A percentile compares a stretch with the other conserved stretches of the same genome.
These are phyloP conservation scores for Vesta saturnalis DNA, from an alignment of 2,888 invertebrate genomes.

Conservation along the genomic window DNA sequence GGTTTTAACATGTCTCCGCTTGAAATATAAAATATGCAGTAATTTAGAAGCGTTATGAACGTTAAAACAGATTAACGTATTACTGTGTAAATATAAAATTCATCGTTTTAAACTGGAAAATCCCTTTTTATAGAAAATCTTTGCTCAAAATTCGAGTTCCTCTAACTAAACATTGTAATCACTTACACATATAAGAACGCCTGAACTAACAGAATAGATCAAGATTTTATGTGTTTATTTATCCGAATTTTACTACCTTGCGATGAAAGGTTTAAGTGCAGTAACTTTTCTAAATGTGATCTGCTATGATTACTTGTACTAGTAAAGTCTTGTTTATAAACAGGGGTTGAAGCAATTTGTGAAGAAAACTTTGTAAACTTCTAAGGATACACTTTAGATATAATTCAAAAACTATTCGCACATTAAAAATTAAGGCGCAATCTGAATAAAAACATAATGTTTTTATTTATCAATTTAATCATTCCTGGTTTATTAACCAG, in stretches of 20 bases:
- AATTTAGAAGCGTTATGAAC: constrained; percentile 14
- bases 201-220: constrained; percentile 52
- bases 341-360: background rate
- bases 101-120: background rate
- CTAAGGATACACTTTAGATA: no score
- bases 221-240: constrained; percentile 44
- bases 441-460: background rate
- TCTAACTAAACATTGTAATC: constrained; percentile 40
- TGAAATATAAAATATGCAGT: constrained; percentile 35
- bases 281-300: constrained; percentile 11
- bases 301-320: constrained; percentile 4
- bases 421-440: no score
- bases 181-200: constrained; percentile 44
- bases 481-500: no score
- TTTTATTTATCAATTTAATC: no score
- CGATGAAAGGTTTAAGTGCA: constrained; percentile 16
- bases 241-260: constrained; percentile 24
- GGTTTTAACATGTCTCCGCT: constrained; percentile 41
- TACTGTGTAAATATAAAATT: constrained; percentile 1
- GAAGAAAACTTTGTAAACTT: background rate
- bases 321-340: constrained; percentile 6
- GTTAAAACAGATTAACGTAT: constrained; percentile 7
- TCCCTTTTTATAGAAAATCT: constrained; percentile 20
- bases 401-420: no score
- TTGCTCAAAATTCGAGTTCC: constrained; percentile 26